phyloP scores from a whole-genome alignment of 2,888 invertebrate genomes.

The Pseudococcus longispinus region DNA sequence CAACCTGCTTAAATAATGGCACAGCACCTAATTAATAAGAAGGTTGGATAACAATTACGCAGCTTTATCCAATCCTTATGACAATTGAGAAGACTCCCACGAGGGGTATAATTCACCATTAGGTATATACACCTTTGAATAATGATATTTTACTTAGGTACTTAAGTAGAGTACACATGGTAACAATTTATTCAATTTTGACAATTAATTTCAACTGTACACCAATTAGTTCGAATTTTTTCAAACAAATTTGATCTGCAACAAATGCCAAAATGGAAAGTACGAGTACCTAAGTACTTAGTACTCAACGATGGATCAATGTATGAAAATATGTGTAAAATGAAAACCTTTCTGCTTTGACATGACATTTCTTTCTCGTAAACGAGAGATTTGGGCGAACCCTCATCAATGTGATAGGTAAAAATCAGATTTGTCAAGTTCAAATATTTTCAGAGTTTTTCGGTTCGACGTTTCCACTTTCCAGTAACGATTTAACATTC shows the following conservation, averaged over 20 bases:
- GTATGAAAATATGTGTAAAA: not conserved
- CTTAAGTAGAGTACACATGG: too few relatives aligned
- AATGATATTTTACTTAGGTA: too few relatives aligned
- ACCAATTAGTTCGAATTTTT: not conserved
- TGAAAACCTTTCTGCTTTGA: not conserved
- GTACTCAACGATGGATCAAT: not conserved
- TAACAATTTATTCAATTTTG: too few relatives aligned
- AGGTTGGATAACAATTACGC: too few relatives aligned
- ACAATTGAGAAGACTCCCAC: too few relatives aligned
- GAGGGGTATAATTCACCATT: too few relatives aligned
- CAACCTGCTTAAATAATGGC: too few relatives aligned
- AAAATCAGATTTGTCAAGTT: not conserved
- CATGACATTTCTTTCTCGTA: not conserved
- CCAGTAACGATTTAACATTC: not conserved
- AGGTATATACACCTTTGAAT: too few relatives aligned
- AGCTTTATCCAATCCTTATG: too few relatives aligned
- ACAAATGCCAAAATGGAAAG: not conserved
- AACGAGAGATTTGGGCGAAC: not conserved
- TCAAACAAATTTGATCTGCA: not conserved
- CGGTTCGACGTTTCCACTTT: not conserved
- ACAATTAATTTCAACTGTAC: too few relatives aligned
- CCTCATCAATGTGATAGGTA: not conserved
- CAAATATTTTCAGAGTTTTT: not conserved
- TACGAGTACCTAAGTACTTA: not conserved
- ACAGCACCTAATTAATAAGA: too few relatives aligned